Percentiles rank a stretch among this genome's conserved stretches.
phyloP scores from a whole-genome alignment of 2,797 vertebrate genomes.

The Forpus xanthops region DNA sequence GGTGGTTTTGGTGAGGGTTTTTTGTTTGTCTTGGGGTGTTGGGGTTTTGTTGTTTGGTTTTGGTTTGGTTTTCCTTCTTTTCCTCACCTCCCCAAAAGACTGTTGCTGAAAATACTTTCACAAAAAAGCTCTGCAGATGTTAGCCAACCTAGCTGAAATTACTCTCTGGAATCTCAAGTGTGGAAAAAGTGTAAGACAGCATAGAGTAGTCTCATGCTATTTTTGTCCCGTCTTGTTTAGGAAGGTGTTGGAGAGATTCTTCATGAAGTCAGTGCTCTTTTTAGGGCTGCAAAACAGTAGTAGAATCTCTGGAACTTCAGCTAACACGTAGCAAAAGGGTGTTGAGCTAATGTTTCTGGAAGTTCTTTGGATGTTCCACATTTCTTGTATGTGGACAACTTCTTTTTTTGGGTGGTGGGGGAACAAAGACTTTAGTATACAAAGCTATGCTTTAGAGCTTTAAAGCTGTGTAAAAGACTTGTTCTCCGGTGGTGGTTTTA shows the following conservation, averaged over 20 bases:
- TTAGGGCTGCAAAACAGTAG: constrained; percentile 13
- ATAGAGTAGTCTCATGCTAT: constrained; percentile 36
- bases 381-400: not conserved
- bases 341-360: constrained; percentile 18
- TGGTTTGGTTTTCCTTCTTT: not conserved
- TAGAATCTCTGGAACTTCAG: constrained; percentile 52
- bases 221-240: constrained; percentile 45
- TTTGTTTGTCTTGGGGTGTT: not conserved
- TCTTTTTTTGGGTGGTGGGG: not conserved
- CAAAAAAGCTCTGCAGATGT: not conserved
- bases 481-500: not conserved
- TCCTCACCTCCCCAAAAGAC: not conserved
- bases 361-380: constrained; percentile 25
- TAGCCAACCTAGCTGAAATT: constrained; percentile 7
- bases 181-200: constrained; percentile 31
- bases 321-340: constrained; percentile 1
- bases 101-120: not conserved
- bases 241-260: constrained; percentile 58
- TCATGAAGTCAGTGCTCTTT: constrained; percentile 33
- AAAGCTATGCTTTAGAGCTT: not conserved
- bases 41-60: not conserved
- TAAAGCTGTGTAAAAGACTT: not conserved
- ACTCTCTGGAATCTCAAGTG: constrained; percentile 29
- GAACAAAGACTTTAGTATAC: not conserved
- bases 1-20: not conserved